A percentile compares a stretch with the other conserved stretches of the same genome.
These are phyloP conservation scores for Dusona sp. DNA, from an alignment of 2,888 invertebrate genomes.

Conservation along the genomic window DNA sequence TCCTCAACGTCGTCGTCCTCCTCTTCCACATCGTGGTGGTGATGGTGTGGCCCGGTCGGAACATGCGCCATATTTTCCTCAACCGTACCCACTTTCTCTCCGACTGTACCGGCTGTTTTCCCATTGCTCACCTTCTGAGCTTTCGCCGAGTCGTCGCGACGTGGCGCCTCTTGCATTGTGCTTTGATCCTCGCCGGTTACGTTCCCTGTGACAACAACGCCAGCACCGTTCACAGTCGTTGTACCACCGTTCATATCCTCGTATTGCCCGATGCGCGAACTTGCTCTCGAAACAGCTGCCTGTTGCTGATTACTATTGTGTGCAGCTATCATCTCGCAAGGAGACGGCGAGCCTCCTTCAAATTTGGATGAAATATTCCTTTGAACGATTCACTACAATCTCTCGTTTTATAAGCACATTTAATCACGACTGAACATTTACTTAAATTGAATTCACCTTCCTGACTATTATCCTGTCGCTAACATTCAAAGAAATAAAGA, in stretches of 20 bases:
- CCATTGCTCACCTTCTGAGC: slow-evolving; percentile 70
- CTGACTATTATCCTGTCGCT: not conserved
- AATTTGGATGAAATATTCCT: not conserved
- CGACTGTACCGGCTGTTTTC: slow-evolving; percentile 75
- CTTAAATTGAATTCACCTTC: not conserved
- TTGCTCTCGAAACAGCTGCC: slow-evolving; percentile 76
- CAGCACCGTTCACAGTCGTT: slow-evolving; percentile 83
- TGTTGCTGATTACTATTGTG: slow-evolving; percentile 75
- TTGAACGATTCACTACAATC: not conserved
- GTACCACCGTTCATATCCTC: slow-evolving; percentile 73
- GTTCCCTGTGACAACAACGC: slow-evolving; percentile 82
- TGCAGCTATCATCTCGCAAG: slow-evolving; percentile 77
- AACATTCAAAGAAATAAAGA: not conserved
- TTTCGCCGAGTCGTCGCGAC: slow-evolving; percentile 83
- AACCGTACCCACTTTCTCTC: slow-evolving; percentile 68
- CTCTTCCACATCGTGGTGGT: slow-evolving; percentile 74
- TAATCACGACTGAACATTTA: not conserved
- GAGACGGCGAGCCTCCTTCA: not conserved
- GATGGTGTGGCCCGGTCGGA: slow-evolving; percentile 74
- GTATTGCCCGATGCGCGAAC: slow-evolving; percentile 77
- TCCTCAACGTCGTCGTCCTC: slow-evolving; percentile 80
- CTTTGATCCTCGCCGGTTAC: slow-evolving; percentile 55
- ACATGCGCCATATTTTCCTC: slow-evolving; percentile 72
- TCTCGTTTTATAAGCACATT: not conserved
- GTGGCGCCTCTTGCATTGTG: slow-evolving; percentile 84